Conservation (phyloP, 2,797 vertebrate genomes). For the Characodon lateralis region DNA sequence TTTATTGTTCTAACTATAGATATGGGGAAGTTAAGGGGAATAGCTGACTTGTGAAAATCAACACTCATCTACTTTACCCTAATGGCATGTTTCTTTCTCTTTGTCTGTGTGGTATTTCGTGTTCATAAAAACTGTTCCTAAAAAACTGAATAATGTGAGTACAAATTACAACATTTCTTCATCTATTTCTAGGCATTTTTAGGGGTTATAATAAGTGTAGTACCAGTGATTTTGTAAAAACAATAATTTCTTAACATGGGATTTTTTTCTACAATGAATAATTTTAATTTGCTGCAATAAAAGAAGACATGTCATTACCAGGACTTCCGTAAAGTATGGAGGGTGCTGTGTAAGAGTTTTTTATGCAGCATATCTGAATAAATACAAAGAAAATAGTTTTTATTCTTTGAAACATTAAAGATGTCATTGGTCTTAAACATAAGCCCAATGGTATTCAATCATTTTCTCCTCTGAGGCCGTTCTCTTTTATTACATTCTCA, state of each 20-base stretch:
- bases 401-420: not conserved
- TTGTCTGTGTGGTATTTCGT: not conserved
- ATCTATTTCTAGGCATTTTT: not conserved
- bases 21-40: not conserved
- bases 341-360: not conserved
- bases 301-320: not conserved
- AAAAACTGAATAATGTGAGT: slow-evolving; percentile 13
- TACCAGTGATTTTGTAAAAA: not conserved
- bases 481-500: slow-evolving; percentile 12
- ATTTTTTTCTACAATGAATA: not conserved
- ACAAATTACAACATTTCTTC: not conserved
- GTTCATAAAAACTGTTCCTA: not conserved
- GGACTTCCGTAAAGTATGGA: not conserved
- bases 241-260: not conserved
- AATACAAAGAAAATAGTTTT: not conserved
- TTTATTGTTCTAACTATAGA: not conserved
- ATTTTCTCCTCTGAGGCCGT: slow-evolving; percentile 26
- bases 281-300: not conserved
- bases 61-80: not conserved
- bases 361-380: not conserved
- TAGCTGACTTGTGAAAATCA: not conserved
- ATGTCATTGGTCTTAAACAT: not conserved
- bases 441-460: slow-evolving; percentile 1
- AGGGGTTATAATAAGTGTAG: not conserved
- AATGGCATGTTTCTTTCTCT: not conserved